Evolutionary conservation across 2,797 vertebrate species (phyloP), one percentile per base, ranked within the genome.

Genomic region (Eospalax fontanierii): DNA sequence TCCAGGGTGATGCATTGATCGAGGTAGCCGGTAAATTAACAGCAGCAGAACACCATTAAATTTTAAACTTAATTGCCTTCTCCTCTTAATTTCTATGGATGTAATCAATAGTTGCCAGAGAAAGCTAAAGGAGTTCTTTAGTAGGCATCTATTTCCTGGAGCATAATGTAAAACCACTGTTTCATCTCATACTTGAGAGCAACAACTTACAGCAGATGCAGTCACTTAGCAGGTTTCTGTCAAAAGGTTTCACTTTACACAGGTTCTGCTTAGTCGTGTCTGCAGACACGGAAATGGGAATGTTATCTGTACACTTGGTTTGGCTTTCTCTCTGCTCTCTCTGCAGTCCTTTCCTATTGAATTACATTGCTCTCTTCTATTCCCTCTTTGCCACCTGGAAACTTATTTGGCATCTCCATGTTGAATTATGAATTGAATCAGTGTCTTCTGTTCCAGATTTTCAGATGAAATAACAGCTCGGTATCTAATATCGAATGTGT

Each of bases 41-140:
- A 98, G 98, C 96, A 98, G 97, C 95, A 98, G 98, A 99, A 98
- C 93, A 97, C 96, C 98, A 98, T 98, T 98, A 98, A 98, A 98
- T 98, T 99, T 98, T 98, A 98, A 99, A 98, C 97, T 97, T 98
- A 98, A 99, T 99, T 99, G 98, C 98, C 98, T 98, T 99, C 98
- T 98, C 94, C 98, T 98, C 98, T 98, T 99, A 98, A 98, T 99
- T 98, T 98, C 98, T 97, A 97, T 98, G 97, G 97, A 98, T 98
- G 97, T 97, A 97, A 99, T 99, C 98, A 98, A 99, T 99, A 98
- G 97, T 97, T 98, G 97, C 97, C 98, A 97, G 94, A 97, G 95
- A 97, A 98, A 98, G 97, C 98, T 98, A 97, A 98, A 98, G 97
- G 97, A 97, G 97, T 98, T 99, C 98, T 98, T 98, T 98, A 98